phyloP scores from a whole-genome alignment of 2,888 invertebrate genomes.

The Oscheius myriophilus region DNA sequence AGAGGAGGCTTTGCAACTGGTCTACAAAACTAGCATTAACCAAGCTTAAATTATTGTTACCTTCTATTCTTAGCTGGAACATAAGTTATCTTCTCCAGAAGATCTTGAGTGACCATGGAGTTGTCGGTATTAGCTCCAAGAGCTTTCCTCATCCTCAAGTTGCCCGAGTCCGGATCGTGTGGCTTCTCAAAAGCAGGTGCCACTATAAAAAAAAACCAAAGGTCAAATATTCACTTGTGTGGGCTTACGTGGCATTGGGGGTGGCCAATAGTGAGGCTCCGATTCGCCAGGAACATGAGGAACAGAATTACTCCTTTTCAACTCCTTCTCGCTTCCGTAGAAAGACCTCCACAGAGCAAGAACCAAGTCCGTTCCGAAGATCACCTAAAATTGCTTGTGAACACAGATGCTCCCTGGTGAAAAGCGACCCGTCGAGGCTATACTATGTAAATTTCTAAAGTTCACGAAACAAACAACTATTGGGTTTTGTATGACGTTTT shows the following conservation, averaged over 20 bases:
- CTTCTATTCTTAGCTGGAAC: slow-evolving; percentile 11
- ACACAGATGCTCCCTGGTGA: too few relatives aligned
- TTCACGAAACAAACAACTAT: too few relatives aligned
- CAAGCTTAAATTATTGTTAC: slow-evolving; percentile 2
- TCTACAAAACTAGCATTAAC: not conserved
- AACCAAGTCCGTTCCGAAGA: slow-evolving; percentile 69
- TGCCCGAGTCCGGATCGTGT: slow-evolving; percentile 17
- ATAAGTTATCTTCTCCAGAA: slow-evolving; percentile 44
- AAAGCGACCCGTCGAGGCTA: too few relatives aligned
- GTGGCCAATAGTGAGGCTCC: slow-evolving; percentile 31
- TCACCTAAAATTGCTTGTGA: too few relatives aligned
- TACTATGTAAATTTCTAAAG: too few relatives aligned
- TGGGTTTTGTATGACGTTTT: too few relatives aligned
- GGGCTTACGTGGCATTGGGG: slow-evolving; percentile 31
- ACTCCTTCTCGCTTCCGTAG: slow-evolving; percentile 54
- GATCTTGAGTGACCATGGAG: slow-evolving; percentile 40
- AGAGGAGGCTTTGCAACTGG: not conserved
- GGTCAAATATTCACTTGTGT: not conserved
- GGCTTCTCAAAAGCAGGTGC: slow-evolving; percentile 29
- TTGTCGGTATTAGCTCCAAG: slow-evolving; percentile 50
- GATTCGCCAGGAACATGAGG: slow-evolving; percentile 38
- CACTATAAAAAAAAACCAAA: not conserved
- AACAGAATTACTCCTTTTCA: slow-evolving; percentile 63
- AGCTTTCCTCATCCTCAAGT: slow-evolving; percentile 44
- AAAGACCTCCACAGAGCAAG: slow-evolving; percentile 63